phyloP scores from a whole-genome alignment of 1,140 invertebrate species.

The Cyrtorhinus lividipennis region DNA sequence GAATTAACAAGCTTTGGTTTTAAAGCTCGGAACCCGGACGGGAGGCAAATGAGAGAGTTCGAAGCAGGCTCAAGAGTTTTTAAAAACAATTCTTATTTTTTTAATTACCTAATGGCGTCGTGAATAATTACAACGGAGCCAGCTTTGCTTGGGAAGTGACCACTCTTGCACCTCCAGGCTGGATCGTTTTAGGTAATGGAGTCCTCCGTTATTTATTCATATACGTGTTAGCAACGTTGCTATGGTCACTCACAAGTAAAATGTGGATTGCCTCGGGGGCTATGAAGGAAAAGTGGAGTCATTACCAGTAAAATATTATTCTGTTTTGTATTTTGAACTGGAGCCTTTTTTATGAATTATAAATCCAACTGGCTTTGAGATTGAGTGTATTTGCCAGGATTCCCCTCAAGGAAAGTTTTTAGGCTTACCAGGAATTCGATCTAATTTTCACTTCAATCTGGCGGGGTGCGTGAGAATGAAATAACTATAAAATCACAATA shows the following conservation, averaged over 20 bases:
- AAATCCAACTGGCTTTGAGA: too few relatives aligned
- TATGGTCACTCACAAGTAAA: background rate
- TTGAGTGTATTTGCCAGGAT: too few relatives aligned
- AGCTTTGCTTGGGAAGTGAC: slow-evolving; percentile 7
- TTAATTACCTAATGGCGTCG: slow-evolving; percentile 16
- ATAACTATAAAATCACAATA: too few relatives aligned
- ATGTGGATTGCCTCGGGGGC: too few relatives aligned
- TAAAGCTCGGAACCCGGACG: background rate
- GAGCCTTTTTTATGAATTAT: too few relatives aligned
- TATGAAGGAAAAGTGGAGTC: too few relatives aligned
- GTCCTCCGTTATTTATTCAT: slow-evolving; percentile 11
- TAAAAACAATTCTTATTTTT: slow-evolving; percentile 15
- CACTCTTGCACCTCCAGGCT: background rate
- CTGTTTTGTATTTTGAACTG: too few relatives aligned
- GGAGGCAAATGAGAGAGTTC: background rate
- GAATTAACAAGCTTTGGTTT: slow-evolving; percentile 18
- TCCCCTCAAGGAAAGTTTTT: too few relatives aligned
- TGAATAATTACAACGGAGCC: slow-evolving; percentile 6
- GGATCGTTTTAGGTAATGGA: slow-evolving; percentile 15
- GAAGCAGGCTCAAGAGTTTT: background rate
- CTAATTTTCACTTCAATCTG: too few relatives aligned
- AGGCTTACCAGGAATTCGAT: too few relatives aligned
- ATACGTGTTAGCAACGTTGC: background rate
- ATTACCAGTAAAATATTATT: too few relatives aligned
- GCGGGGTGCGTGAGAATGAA: too few relatives aligned